phyloP scores from a whole-genome alignment of 2,113 vertebrate genomes.

The Psittacula cyanocephala region DNA sequence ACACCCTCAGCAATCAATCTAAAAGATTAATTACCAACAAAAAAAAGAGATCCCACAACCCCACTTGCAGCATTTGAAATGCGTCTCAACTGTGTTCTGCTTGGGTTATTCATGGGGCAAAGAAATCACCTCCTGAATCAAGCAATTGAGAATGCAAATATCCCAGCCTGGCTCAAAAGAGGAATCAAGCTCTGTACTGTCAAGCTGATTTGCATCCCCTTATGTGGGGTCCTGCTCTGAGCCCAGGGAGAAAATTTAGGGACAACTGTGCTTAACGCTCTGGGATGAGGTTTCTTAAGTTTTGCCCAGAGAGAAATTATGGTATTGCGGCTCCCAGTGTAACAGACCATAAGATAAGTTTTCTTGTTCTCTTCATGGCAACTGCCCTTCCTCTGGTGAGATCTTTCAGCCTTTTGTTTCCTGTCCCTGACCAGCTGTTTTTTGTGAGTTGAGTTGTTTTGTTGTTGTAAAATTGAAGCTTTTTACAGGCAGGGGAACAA shows the following conservation, averaged over 20 bases:
- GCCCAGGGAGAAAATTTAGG: neutral
- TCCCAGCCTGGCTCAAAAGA: constrained; percentile 32
- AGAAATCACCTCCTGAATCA: constrained; percentile 56
- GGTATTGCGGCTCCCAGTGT: neutral
- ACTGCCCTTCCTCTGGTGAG: constrained; percentile 25
- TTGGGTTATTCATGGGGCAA: constrained; percentile 46
- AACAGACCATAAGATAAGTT: neutral
- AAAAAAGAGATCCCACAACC: constrained; percentile 11
- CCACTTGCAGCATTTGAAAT: constrained; percentile 39
- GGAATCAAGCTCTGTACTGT: neutral
- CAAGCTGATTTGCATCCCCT: constrained; percentile 37
- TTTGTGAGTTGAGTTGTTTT: constrained; percentile 50
- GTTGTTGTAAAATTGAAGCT: constrained; percentile 51
- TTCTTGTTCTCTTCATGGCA: neutral
- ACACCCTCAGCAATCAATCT: constrained; percentile 57
- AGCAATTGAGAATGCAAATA: constrained; percentile 65
- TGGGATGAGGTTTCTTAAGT: neutral
- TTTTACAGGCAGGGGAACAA: constrained; percentile 40
- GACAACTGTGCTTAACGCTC: neutral
- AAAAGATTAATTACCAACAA: constrained; percentile 55
- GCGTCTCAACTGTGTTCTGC: neutral
- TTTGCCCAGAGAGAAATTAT: neutral
- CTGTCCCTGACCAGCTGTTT: constrained; percentile 37
- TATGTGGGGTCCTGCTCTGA: neutral
- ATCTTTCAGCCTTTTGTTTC: constrained; percentile 56